Evolutionary conservation across 2,888 invertebrate genomes (phyloP), one percentile per base, ranked within the genome.

Genomic region (Lasius fuliginosus): DNA sequence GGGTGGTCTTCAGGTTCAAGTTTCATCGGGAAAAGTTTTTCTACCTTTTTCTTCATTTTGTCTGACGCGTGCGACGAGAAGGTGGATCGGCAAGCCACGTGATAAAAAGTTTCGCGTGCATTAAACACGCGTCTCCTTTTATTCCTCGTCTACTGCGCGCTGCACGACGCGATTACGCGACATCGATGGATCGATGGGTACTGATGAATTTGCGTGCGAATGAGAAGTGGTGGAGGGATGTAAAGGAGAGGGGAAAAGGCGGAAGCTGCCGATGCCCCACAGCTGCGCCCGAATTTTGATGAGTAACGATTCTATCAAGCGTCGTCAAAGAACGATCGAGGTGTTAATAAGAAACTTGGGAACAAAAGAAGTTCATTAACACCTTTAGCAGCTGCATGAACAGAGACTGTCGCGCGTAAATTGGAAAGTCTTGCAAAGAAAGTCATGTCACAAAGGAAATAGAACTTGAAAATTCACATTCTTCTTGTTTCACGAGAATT

Each of bases 301-400:
- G 90, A 90, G 89, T 90, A 90, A 90, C 86, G 89, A 90, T 87
- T 81, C 86, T 85, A 84, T 85, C 85, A 81, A 60, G 71, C 77
- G 62, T 83, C 87, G 56, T 40, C 83, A 69, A 49, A 68, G 68
- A 68, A 42, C 53, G 84, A 85, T 85, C 85, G 84, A 83, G 77
- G 82, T 85, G 86, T 73, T 84, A 88, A 90, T 85, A 88, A 90
- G 83, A 71, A 62, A 82, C 77, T 73, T 53, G 36, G 76, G 88
- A 88, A 88, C 87, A 90, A 90, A 89, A 85, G 75, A 85, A 90
- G 89, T 88, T 90, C 87, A 89, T 90, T 90, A 88, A 87, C 90
- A 87, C 86, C 87, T 90, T 86, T 71, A 84, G 77, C 90, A 90
- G 85, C 89, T 90, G 89, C 90, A 60, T 85, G 86, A 73, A 82